Conservation (phyloP, 2,888 invertebrate genomes). For the Pseudococcus jackbeardsleyi region DNA sequence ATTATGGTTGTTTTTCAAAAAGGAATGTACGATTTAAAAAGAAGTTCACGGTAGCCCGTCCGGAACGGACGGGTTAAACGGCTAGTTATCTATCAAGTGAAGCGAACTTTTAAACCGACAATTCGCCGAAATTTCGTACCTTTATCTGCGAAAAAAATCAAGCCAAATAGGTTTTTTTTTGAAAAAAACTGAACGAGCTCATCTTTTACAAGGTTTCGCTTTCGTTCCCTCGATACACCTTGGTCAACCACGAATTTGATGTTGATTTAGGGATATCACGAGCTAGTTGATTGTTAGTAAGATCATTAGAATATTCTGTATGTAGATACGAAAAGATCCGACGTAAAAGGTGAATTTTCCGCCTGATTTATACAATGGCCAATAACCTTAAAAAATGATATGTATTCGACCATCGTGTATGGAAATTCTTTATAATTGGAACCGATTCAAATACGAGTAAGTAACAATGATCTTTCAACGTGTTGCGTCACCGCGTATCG, state of each 20-base stretch:
- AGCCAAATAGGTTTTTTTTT: background rate
- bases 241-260: background rate
- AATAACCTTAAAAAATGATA: conserved; percentile 35
- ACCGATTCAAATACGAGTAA: conserved; percentile 13
- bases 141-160: background rate
- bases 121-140: background rate
- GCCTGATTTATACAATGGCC: conserved; percentile 29
- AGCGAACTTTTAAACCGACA: background rate
- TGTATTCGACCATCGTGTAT: conserved; percentile 38
- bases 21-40: too few relatives aligned
- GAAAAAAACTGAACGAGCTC: background rate
- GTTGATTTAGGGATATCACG: background rate
- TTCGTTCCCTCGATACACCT: background rate
- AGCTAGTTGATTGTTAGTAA: background rate
- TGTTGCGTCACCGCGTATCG: conserved; percentile 29
- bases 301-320: background rate
- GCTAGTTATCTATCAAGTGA: too few relatives aligned
- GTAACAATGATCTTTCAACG: conserved; percentile 14
- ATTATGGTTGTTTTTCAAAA: too few relatives aligned
- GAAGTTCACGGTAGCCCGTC: too few relatives aligned
- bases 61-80: too few relatives aligned
- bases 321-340: background rate
- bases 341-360: conserved; percentile 16
- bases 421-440: conserved; percentile 39
- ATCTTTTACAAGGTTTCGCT: background rate